Base-by-base conservation (phyloP, 37 sponge, comb jelly and placozoan species). In the Halichondria panicea region DNA sequence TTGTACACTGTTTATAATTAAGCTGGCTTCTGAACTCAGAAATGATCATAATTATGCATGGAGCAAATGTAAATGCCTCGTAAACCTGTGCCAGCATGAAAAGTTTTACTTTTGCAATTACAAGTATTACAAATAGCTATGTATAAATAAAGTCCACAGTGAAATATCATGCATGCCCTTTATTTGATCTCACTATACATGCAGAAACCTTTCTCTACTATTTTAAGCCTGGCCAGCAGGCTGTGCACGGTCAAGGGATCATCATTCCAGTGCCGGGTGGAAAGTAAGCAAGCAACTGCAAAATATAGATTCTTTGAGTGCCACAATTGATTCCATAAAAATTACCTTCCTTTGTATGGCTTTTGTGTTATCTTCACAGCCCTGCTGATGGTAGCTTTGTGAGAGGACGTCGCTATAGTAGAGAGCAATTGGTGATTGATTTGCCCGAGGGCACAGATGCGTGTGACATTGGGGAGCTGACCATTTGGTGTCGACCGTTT, bases 401-500 rank as follows among this genome's bases (percentile, higher is more conserved):
- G 52, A 11, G 15, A 11, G 11, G 52, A 18, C 52, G 15, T 11
- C 15, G 52, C n/a, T 63, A 33, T 24, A 33, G 36, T 31, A 63
- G 48, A 12, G 64, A 63, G n/a, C 22, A 62, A 12, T 43, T 63
- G 30, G 27, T 32, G 9, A 35, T 76, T 28, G 28, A 42, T 3
- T 22, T 76, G 4, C 76, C 76, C 13, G 43, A 7, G 30, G 76
- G 76, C 38, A 48, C 38, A 34, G 65, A 76, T 52, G 66, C 65
- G 43, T 64, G 68, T 73, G 74, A 81, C 66, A 81, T 81, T 34
- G 82, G 73, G 9, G 65, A 65, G 27, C 41, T 81, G 41, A 81
- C 82, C 4, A 53, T 81, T 3, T 81, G 82, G 82, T 81, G 82
- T 66, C 43, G 31, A 53, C 54, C 43, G 9, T 31, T 37, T 22